Base-by-base conservation (phyloP, 2,888 invertebrate species). In the Ennomos quercinarius region DNA sequence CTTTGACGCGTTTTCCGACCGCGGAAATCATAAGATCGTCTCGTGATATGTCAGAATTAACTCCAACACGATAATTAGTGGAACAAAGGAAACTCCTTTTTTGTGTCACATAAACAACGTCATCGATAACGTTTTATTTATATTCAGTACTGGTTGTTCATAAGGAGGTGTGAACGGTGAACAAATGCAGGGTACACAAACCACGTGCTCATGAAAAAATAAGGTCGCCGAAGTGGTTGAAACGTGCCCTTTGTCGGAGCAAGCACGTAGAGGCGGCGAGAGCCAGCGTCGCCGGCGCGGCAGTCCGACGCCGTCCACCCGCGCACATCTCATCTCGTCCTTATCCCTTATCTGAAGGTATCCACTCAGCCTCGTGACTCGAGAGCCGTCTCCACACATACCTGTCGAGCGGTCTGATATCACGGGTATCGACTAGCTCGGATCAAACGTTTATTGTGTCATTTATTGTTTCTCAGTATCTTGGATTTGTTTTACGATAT, bases 261-360 rank as follows among this genome's bases (percentile, higher is more conserved):
- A 71, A 75, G 79, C 86, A 84, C 85, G 86, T 85, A 83, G 73
- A 66, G 68, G 74, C 52, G 63, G 61, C 63, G 67, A 74, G 74
- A 74, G 72, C 72, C 74, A 73, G 63, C 70, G 67, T 52, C 41
- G 68, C 64, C 69, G 72, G 64, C 73, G 78, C 82, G 81, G 74
- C 84, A 82, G 81, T 78, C 66, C 57, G 77, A 64, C 67, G 67
- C 73, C 74, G 67, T 70, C 73, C 75, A 70, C 77, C 70, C 66
- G 65, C 69, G 68, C 69, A 40, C 37, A n/a, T 42, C 46, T 76
- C 80, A 76, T 83, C 81, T 78, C 70, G 68, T 73, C 78, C 80
- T 81, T 79, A 84, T 82, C 80, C 83, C 79, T 85, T 86, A 87
- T 88, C 83, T 74, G 67, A 68, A 78, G 72, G 73, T 71, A 56